phyloP scores from a whole-genome alignment of 2,888 invertebrate species.

The Digitonthophagus gazella region DNA sequence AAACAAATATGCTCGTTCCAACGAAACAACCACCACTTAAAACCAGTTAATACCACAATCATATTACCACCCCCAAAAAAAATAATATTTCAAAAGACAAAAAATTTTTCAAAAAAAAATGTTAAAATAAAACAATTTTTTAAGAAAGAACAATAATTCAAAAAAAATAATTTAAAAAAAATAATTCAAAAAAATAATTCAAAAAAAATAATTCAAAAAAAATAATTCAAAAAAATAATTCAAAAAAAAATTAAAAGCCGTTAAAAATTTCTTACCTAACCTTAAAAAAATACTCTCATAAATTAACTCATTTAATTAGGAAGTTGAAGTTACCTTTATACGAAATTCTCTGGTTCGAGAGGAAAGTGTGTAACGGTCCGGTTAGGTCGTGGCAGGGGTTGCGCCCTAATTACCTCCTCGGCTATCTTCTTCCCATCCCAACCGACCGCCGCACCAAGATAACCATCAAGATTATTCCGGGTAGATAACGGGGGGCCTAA shows the following conservation, averaged over 20 bases:
- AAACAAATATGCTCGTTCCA: constrained; percentile 54
- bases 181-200: too few relatives aligned
- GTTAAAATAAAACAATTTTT: too few relatives aligned
- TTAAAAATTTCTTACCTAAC: neutral
- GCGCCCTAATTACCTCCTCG: neutral
- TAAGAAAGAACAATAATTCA: too few relatives aligned
- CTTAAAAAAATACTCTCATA: neutral
- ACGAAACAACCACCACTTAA: constrained; percentile 52
- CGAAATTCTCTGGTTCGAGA: neutral
- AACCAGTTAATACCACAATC: constrained; percentile 43
- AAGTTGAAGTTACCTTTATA: neutral
- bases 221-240: too few relatives aligned
- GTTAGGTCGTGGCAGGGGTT: neutral
- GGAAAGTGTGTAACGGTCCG: neutral
- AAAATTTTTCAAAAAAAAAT: too few relatives aligned
- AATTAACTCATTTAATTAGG: neutral
- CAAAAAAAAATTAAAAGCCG: too few relatives aligned
- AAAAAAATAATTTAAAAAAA: too few relatives aligned
- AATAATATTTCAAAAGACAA: too few relatives aligned
- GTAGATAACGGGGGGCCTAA: constrained; percentile 32
- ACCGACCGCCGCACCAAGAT: neutral
- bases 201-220: too few relatives aligned
- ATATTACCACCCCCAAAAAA: too few relatives aligned
- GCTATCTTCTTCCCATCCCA: neutral
- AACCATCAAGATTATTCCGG: constrained; percentile 35